phyloP scores from a whole-genome alignment of 2,888 invertebrate species.

The Eupithecia insigniata region DNA sequence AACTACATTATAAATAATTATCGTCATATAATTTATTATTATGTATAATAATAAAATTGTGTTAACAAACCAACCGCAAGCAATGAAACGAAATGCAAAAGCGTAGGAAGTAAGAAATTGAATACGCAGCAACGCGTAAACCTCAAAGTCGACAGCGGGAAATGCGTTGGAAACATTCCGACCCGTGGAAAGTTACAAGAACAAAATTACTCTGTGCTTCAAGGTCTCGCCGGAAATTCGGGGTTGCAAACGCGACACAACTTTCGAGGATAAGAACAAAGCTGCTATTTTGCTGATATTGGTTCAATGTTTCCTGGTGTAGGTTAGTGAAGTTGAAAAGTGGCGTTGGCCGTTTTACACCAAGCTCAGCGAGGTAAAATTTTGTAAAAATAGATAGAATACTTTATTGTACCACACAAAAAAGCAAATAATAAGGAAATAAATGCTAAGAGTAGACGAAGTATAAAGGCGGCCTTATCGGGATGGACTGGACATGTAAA shows the following conservation, averaged over 20 bases:
- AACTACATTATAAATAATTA: not conserved
- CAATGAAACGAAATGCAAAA: not conserved
- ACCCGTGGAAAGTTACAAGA: not conserved
- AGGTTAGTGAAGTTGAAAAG: not conserved
- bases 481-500: too few relatives aligned
- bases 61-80: not conserved
- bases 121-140: constrained; percentile 21
- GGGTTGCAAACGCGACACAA: not conserved
- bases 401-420: too few relatives aligned
- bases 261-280: not conserved
- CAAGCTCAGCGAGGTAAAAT: not conserved
- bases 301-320: not conserved
- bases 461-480: too few relatives aligned
- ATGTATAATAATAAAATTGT: not conserved
- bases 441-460: too few relatives aligned
- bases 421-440: too few relatives aligned
- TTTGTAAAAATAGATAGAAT: too few relatives aligned
- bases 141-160: constrained; percentile 1
- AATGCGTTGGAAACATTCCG: constrained; percentile 3
- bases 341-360: not conserved
- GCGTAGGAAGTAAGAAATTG: not conserved
- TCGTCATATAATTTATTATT: not conserved
- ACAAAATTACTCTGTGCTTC: not conserved
- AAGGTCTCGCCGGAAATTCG: not conserved
- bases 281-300: not conserved